Conservation (phyloP, 2,888 invertebrate species). For the Adela reaumurella region DNA sequence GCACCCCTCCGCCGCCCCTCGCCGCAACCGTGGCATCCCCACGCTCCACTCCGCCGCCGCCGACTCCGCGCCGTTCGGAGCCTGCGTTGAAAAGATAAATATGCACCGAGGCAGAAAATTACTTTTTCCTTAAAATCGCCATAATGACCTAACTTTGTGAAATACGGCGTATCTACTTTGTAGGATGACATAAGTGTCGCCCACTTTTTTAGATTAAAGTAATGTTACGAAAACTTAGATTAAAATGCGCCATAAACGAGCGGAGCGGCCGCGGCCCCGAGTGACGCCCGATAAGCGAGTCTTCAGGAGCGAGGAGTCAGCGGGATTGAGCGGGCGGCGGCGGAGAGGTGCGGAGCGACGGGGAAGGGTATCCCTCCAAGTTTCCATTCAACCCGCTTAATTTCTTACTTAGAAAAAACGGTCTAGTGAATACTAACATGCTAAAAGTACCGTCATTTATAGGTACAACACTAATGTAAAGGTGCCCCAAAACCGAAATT, state of each 20-base stretch:
- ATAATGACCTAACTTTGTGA: constrained; percentile 2
- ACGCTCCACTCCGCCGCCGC: not conserved
- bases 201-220: not conserved
- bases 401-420: no score
- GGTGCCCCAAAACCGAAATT: no score
- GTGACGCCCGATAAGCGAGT: not conserved
- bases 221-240: not conserved
- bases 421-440: no score
- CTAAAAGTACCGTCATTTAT: no score
- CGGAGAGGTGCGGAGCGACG: not conserved
- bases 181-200: not conserved
- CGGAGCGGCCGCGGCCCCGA: no score
- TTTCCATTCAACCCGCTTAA: no score
- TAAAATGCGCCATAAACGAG: not conserved
- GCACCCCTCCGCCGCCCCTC: no score
- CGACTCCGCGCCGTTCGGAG: no score
- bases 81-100: constrained; percentile 1
- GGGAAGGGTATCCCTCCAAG: no score
- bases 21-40: not conserved
- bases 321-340: not conserved
- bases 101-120: constrained; percentile 3
- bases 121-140: constrained; percentile 4
- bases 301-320: not conserved
- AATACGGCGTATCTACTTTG: not conserved
- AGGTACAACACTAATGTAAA: no score